phyloP scores from a whole-genome alignment of 2,113 vertebrate genomes.

The Salvelinus namaycush region DNA sequence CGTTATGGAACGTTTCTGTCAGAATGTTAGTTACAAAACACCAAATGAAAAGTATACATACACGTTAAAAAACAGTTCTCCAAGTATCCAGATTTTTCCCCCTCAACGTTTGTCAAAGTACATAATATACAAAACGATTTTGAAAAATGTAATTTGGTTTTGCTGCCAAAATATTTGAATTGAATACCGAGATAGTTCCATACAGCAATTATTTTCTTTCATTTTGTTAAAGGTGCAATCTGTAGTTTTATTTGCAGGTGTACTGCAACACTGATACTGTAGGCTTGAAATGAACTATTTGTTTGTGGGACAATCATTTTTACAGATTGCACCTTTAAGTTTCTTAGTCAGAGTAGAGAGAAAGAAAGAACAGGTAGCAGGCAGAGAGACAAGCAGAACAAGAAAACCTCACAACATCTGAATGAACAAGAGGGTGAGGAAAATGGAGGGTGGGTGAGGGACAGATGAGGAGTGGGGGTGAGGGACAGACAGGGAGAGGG shows the following conservation, averaged over 20 bases:
- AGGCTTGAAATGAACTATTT: neutral
- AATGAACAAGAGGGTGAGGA: neutral
- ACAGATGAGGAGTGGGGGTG: too few relatives aligned
- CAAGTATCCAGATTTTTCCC: constrained; percentile 33
- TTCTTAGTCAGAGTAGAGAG: neutral
- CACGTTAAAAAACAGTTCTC: constrained; percentile 37
- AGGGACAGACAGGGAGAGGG: too few relatives aligned
- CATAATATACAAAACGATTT: constrained; percentile 61
- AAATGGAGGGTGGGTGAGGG: too few relatives aligned
- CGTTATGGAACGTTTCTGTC: neutral
- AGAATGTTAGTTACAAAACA: constrained; percentile 50
- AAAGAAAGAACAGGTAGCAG: neutral
- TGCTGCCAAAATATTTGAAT: constrained; percentile 5
- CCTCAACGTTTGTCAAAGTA: constrained; percentile 25
- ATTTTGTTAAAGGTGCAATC: constrained; percentile 26
- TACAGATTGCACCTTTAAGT: too few relatives aligned
- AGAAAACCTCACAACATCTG: neutral
- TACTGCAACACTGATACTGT: constrained; percentile 10
- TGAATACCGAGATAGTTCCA: constrained; percentile 27
- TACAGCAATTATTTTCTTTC: constrained; percentile 36
- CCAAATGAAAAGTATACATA: constrained; percentile 38
- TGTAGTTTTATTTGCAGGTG: constrained; percentile 29
- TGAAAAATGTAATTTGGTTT: constrained; percentile 8
- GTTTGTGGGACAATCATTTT: too few relatives aligned
- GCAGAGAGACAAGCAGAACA: neutral